Base-by-base conservation (phyloP, 2,888 invertebrate species). In the Linnaemya vulpina region DNA sequence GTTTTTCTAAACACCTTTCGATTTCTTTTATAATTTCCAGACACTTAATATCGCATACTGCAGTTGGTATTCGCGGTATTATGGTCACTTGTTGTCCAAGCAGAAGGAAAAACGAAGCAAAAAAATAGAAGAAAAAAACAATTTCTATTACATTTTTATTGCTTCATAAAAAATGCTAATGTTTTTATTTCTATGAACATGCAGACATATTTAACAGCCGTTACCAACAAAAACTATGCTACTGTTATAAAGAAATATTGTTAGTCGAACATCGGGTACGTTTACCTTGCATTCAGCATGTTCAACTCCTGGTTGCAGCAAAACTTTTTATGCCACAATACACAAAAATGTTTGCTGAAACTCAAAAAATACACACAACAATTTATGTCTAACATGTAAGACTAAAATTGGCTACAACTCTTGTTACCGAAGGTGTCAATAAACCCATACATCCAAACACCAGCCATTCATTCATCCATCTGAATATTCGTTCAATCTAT, bases 161-260 rank as follows among this genome's bases (percentile, higher is more conserved):
- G 74, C 73, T 81, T 74, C 77, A 84, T 84, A 84, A 85, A 81
- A 75, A 82, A 78, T 70, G 63, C 65, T 78, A 85, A 85, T 82
- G 84, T 81, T 77, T 85, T 74, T 70, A 85, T 81, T 74, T 75
- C 35, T 62, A 30, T 67, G 8, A 13, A 68, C 10, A 13, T 20
- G 65, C 46, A 25, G 20, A 53, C 46, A 25, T 53, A 53, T 55
- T 30, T 25, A 30, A 8, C 22, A 63, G 43, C 63, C 15, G 22
- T 1, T 62, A 40, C 13, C 22, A 71, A 8, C 0, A 38, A 73
- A 51, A 46, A 46, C 74, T 70, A 65, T 65, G 82, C 74, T 81
- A 85, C 81, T 75, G 76, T 75, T 75, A 81, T 63, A 75, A 51
- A 51, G 9, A 62, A 63, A 68, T n/a, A 38, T 17, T 67, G 15